Evolutionary conservation across 2,113 vertebrate species (phyloP).

Genomic region (Phasianus colchicus): DNA sequence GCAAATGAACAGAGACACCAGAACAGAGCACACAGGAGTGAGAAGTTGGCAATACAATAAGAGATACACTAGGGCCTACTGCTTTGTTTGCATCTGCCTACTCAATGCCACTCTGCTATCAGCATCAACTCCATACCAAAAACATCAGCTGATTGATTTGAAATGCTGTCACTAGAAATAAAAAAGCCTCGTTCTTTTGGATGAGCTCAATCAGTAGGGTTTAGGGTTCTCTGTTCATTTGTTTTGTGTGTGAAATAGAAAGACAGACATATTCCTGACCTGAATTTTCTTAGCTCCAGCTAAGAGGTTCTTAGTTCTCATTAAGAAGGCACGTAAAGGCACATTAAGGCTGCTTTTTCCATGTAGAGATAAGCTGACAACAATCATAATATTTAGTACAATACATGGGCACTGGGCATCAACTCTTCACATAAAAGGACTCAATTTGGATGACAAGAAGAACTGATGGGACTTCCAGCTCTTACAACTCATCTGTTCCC

Average conservation of each 20-base stretch:
- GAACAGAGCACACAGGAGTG: not conserved
- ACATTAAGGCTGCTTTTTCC: not conserved
- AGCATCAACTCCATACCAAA: not conserved
- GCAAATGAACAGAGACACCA: not conserved
- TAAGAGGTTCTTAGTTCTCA: not conserved
- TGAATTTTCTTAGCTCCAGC: not conserved
- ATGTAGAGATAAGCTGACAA: not conserved
- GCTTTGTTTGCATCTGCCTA: not conserved
- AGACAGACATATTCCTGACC: not conserved
- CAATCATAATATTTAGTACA: not conserved
- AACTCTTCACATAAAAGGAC: rapidly evolving
- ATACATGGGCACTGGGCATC: not conserved
- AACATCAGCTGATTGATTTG: not conserved
- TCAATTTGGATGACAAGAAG: not conserved
- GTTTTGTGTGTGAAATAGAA: not conserved
- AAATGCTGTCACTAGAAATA: not conserved
- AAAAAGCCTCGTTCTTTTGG: not conserved
- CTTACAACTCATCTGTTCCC: not conserved
- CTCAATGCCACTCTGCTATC: not conserved
- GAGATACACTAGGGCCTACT: not conserved
- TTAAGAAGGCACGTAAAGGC: not conserved
- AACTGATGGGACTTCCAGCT: not conserved
- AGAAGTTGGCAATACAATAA: not conserved
- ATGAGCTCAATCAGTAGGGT: not conserved
- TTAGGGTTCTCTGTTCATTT: rapidly evolving